Conservation (phyloP, 92 coral and sea anemone genomes). For the Siderastrea radians region DNA sequence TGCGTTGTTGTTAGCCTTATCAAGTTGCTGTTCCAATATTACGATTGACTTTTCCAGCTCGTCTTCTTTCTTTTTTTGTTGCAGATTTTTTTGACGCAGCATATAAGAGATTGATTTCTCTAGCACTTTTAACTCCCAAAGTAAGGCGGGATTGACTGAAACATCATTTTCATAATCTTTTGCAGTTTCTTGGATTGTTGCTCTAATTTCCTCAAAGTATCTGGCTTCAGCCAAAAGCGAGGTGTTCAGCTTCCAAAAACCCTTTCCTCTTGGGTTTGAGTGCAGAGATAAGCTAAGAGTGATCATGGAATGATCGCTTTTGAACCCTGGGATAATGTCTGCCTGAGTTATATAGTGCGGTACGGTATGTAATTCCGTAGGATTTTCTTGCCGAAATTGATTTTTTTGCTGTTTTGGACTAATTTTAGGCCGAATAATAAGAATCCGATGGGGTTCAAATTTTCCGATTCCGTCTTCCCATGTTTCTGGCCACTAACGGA, state of each 20-base stretch:
- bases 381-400: too few species aligned
- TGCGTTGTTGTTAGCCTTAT: not conserved
- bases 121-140: not conserved
- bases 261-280: not conserved
- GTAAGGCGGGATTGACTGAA: not conserved
- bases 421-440: too few species aligned
- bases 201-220: not conserved
- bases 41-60: not conserved
- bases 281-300: not conserved
- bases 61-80: not conserved
- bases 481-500: too few species aligned
- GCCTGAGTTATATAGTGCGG: not conserved
- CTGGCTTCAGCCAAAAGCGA: not conserved
- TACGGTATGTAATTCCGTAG: too few species aligned
- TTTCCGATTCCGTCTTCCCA: too few species aligned
- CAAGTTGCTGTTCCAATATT: slow-evolving; percentile 1
- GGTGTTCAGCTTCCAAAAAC: not conserved
- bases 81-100: not conserved
- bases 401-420: too few species aligned
- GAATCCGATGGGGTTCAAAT: too few species aligned
- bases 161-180: not conserved
- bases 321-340: not conserved
- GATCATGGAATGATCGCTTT: not conserved
- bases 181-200: not conserved
- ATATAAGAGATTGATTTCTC: not conserved